Evolutionary conservation across 2,888 invertebrate genomes (phyloP).

Genomic region (Cantharis rufa): DNA sequence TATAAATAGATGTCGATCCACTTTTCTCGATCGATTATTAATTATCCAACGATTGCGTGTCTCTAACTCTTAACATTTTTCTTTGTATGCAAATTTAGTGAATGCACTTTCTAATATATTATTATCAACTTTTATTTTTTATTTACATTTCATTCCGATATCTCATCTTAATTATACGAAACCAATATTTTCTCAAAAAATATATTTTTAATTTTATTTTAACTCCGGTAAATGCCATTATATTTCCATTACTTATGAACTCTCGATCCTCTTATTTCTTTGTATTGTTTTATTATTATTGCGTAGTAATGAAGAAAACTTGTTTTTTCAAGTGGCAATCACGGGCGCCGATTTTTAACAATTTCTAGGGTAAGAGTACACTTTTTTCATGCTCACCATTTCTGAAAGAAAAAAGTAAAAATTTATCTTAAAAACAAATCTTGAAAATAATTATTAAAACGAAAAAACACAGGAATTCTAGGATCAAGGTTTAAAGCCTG

Average conservation of each 20-base stretch:
- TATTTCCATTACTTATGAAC: too few relatives aligned
- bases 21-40: not conserved
- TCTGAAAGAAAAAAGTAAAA: too few relatives aligned
- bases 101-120: not conserved
- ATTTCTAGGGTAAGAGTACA: too few relatives aligned
- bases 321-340: not conserved
- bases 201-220: too few relatives aligned
- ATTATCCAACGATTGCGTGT: not conserved
- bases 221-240: too few relatives aligned
- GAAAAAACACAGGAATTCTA: too few relatives aligned
- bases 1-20: not conserved
- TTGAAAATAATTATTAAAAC: too few relatives aligned
- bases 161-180: not conserved
- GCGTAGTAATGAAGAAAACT: not conserved
- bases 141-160: not conserved
- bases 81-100: not conserved
- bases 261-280: not conserved
- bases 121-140: not conserved
- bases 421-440: too few relatives aligned
- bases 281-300: not conserved
- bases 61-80: not conserved
- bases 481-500: too few relatives aligned
- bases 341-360: too few relatives aligned
- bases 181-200: not conserved
- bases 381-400: too few relatives aligned